A percentile compares a stretch with the other conserved stretches of the same genome.
Conservation (phyloP, 2,113 vertebrate genomes). For the Benitochromis conjunctus region DNA sequence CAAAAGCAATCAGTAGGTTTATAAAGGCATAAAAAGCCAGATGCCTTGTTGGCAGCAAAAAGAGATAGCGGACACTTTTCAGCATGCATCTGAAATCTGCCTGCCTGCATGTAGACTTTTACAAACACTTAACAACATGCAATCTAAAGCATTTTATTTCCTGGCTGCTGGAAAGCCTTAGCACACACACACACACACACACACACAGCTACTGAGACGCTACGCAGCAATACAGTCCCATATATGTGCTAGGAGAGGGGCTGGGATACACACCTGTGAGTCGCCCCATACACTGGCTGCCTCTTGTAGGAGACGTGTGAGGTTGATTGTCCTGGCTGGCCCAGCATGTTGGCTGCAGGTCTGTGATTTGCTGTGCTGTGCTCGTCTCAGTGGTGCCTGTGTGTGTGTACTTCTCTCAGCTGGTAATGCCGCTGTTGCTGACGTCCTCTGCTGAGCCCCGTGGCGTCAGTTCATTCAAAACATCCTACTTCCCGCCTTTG, state of each 20-base stretch:
- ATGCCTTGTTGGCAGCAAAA: not conserved
- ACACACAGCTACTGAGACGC: slow-evolving; percentile 17
- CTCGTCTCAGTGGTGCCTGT: slow-evolving; percentile 37
- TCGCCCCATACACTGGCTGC: slow-evolving; percentile 75
- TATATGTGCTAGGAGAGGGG: not conserved
- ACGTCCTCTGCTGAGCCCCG: slow-evolving; percentile 58
- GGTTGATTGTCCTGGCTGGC: slow-evolving; percentile 74
- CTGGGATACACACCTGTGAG: slow-evolving; percentile 82
- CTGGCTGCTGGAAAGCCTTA: slow-evolving; percentile 14
- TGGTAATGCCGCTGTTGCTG: slow-evolving; percentile 54
- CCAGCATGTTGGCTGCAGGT: slow-evolving; percentile 76
- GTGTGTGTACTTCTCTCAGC: slow-evolving; percentile 51
- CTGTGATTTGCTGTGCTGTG: slow-evolving; percentile 53
- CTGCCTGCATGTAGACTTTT: not conserved
- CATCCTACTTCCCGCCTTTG: slow-evolving; percentile 62
- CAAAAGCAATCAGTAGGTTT: not conserved
- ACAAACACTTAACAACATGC: slow-evolving; percentile 19
- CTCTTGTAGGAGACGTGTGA: slow-evolving; percentile 71
- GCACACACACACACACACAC: not conserved
- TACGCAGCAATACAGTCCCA: slow-evolving; percentile 13
- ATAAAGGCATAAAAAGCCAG: not conserved
- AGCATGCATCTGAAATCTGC: not conserved
- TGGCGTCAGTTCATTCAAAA: slow-evolving; percentile 74
- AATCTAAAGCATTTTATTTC: slow-evolving; percentile 16
- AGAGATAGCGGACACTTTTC: not conserved